These are phyloP conservation scores for Misgurnus mizolepis DNA, from an alignment of 2,113 vertebrate species.

Conservation along the genomic window DNA sequence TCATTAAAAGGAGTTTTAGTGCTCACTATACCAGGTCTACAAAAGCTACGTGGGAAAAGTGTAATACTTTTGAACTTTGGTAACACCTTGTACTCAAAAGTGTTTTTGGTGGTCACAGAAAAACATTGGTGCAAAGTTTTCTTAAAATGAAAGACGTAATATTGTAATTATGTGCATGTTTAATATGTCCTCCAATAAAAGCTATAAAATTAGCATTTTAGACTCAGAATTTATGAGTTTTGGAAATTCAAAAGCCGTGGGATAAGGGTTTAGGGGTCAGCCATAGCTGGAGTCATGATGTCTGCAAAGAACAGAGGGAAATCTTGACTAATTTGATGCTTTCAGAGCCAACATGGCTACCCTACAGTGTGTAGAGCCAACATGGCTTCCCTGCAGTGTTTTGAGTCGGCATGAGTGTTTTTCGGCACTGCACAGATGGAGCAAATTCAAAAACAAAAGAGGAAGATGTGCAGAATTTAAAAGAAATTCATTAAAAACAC, in stretches of 20 bases:
- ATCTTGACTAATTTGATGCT: neutral
- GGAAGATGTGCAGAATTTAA: too few species aligned
- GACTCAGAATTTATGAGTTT: constrained; percentile 16
- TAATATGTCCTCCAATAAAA: neutral
- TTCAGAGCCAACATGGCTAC: constrained; percentile 4
- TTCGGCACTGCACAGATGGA: too few species aligned
- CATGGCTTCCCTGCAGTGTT: neutral
- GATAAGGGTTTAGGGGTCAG: neutral
- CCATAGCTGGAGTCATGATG: constrained; percentile 23
- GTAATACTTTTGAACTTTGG: neutral
- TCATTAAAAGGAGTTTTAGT: neutral
- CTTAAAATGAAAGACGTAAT: too few species aligned
- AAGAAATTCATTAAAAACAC: too few species aligned
- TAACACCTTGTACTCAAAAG: too few species aligned
- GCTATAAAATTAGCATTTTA: neutral
- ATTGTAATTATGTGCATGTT: neutral
- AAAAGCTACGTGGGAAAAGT: neutral
- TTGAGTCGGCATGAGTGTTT: neutral
- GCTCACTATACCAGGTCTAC: neutral
- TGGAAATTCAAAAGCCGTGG: neutral
- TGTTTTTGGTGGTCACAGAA: too few species aligned
- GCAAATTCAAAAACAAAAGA: too few species aligned
- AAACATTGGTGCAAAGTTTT: too few species aligned
- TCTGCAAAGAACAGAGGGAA: constrained; percentile 21
- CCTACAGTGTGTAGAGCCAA: neutral